Percentiles rank a stretch among this genome's conserved stretches.
Evolutionary conservation across 1,140 invertebrate genomes (phyloP).

Genomic region (Bombus balteatus): DNA sequence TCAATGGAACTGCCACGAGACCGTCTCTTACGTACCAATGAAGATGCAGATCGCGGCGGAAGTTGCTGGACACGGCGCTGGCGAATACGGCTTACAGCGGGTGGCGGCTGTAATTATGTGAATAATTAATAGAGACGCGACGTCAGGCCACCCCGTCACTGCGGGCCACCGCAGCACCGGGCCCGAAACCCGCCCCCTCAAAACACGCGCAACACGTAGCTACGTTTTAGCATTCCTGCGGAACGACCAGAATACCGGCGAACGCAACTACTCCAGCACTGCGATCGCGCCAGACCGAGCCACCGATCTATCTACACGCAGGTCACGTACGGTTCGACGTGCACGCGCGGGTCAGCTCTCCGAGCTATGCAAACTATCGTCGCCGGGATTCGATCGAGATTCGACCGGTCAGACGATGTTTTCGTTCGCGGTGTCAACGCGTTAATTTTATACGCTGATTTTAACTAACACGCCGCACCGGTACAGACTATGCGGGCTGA

Average conservation of each 20-base stretch:
- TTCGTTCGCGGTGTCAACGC: neutral
- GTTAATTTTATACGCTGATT: constrained; percentile 2
- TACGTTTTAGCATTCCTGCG: constrained; percentile 28
- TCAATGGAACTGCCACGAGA: neutral
- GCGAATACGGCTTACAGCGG: constrained; percentile 62
- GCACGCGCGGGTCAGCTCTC: neutral
- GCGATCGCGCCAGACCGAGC: constrained; percentile 24
- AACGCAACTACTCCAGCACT: neutral
- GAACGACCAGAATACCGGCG: constrained; percentile 3
- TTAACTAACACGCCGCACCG: neutral
- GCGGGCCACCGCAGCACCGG: constrained; percentile 80
- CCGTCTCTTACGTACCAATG: neutral
- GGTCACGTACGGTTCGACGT: constrained; percentile 7
- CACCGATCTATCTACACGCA: constrained; percentile 8
- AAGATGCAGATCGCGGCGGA: neutral
- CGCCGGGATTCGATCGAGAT: neutral
- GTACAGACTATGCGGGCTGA: neutral
- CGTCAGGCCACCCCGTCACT: constrained; percentile 82
- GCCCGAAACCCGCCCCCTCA: constrained; percentile 75
- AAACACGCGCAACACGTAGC: constrained; percentile 47
- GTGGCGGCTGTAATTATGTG: constrained; percentile 70
- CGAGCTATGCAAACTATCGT: constrained; percentile 11
- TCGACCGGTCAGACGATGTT: neutral
- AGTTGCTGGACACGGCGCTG: constrained; percentile 6
- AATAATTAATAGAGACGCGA: constrained; percentile 79